A percentile compares a stretch with the other conserved stretches of the same genome.
Conservation (phyloP, 2,113 vertebrate species). For the Puffinus mauretanicus region DNA sequence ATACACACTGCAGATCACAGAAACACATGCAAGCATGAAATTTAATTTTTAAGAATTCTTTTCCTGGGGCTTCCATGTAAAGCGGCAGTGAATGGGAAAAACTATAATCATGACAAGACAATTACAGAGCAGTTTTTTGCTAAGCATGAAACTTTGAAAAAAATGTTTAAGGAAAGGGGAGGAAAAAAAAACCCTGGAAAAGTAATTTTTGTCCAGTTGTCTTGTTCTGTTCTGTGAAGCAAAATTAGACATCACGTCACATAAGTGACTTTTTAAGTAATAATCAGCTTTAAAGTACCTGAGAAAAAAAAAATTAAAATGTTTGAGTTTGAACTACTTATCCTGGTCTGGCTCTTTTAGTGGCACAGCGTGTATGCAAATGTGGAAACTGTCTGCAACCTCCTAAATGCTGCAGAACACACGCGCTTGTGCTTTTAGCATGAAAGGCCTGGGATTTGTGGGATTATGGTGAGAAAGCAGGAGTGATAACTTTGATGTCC, state of each 20-base stretch:
- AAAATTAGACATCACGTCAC: neutral
- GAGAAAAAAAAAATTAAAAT: neutral
- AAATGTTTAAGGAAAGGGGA: neutral
- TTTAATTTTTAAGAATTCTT: slow-evolving; percentile 80
- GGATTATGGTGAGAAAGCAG: slow-evolving; percentile 60
- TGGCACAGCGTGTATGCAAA: slow-evolving; percentile 23
- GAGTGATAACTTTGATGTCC: slow-evolving; percentile 43
- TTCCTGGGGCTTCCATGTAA: slow-evolving; percentile 74
- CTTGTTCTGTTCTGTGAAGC: slow-evolving; percentile 16
- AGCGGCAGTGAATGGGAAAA: slow-evolving; percentile 60
- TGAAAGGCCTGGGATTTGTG: slow-evolving; percentile 47
- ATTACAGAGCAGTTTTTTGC: slow-evolving; percentile 59
- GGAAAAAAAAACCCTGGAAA: neutral
- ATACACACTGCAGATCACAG: slow-evolving; percentile 85
- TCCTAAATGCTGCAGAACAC: slow-evolving; percentile 14
- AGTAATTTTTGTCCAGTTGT: neutral
- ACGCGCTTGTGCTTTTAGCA: slow-evolving; percentile 24
- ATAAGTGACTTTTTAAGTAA: neutral
- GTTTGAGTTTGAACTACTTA: neutral
- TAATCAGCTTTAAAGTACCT: neutral
- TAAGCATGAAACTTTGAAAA: slow-evolving; percentile 57
- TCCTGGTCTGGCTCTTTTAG: neutral
- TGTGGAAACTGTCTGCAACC: slow-evolving; percentile 28
- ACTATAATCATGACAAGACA: slow-evolving; percentile 72
- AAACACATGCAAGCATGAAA: slow-evolving; percentile 84